Conservation (phyloP, 2,113 vertebrate genomes). For the Psittacus erithacus region DNA sequence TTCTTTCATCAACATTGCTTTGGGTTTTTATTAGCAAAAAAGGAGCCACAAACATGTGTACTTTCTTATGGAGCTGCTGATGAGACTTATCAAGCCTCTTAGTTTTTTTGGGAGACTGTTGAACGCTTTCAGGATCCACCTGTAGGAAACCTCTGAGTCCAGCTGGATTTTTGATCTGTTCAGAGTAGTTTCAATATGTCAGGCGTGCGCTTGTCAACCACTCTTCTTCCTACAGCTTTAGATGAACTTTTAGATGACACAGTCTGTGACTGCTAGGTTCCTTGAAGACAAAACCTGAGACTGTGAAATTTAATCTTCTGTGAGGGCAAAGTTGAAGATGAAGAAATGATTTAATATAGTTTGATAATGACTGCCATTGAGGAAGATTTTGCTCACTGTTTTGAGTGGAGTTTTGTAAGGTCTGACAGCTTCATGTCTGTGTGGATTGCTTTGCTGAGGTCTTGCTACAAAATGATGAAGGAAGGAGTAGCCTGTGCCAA, state of each 20-base stretch:
- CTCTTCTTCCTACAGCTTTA: not conserved
- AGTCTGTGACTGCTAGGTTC: not conserved
- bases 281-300: not conserved
- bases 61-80: not conserved
- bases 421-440: conserved; percentile 28
- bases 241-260: not conserved
- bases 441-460: conserved; percentile 27
- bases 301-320: not conserved
- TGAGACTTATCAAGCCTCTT: not conserved
- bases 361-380: not conserved
- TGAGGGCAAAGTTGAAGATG: not conserved
- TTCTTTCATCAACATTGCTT: not conserved
- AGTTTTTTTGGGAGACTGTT: not conserved
- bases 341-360: not conserved
- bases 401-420: not conserved
- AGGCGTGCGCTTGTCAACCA: not conserved
- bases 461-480: conserved; percentile 43
- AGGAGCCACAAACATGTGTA: not conserved
- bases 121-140: not conserved
- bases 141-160: not conserved
- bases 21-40: not conserved
- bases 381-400: conserved; percentile 7
- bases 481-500: conserved; percentile 25
- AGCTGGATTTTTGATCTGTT: not conserved
- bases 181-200: not conserved